Evolutionary conservation across 2,888 invertebrate genomes (phyloP).

Genomic region (Bombylius major): DNA sequence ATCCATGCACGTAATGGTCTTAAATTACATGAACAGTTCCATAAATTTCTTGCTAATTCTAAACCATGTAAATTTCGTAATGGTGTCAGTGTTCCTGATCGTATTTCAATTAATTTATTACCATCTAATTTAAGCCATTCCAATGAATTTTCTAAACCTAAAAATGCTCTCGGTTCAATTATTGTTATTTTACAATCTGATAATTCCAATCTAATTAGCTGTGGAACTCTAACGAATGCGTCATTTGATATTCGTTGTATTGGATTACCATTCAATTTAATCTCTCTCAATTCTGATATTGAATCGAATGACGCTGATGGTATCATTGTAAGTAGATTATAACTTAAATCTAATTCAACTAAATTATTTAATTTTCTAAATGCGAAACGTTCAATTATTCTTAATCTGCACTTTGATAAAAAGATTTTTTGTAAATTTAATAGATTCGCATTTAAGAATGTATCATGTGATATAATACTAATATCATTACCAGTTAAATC

Average conservation of each 20-base stretch:
- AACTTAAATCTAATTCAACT: conserved; percentile 68
- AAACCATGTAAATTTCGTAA: conserved; percentile 59
- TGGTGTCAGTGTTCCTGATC: conserved; percentile 52
- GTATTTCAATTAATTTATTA: conserved; percentile 55
- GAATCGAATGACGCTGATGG: conserved; percentile 62
- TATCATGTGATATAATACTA: conserved; percentile 51
- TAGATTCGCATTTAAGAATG: conserved; percentile 60
- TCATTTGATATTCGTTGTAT: conserved; percentile 56
- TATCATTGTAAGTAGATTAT: conserved; percentile 52
- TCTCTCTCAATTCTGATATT: conserved; percentile 59
- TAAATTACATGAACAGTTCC: conserved; percentile 69
- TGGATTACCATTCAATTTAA: conserved; percentile 62
- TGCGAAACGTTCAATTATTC: conserved; percentile 55
- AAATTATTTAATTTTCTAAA: conserved; percentile 68
- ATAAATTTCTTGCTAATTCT: conserved; percentile 65
- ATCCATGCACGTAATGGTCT: conserved; percentile 68
- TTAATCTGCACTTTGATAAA: conserved; percentile 56
- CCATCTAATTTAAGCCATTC: conserved; percentile 67
- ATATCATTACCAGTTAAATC: conserved; percentile 66
- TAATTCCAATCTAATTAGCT: conserved; percentile 59
- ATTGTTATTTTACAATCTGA: conserved; percentile 56
- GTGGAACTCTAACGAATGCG: conserved; percentile 52
- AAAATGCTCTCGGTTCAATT: conserved; percentile 58
- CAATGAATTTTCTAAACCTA: conserved; percentile 56
- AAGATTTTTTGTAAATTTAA: conserved; percentile 71